phyloP scores from a whole-genome alignment of 2,113 vertebrate species.

The Nycticryphes semicollaris region DNA sequence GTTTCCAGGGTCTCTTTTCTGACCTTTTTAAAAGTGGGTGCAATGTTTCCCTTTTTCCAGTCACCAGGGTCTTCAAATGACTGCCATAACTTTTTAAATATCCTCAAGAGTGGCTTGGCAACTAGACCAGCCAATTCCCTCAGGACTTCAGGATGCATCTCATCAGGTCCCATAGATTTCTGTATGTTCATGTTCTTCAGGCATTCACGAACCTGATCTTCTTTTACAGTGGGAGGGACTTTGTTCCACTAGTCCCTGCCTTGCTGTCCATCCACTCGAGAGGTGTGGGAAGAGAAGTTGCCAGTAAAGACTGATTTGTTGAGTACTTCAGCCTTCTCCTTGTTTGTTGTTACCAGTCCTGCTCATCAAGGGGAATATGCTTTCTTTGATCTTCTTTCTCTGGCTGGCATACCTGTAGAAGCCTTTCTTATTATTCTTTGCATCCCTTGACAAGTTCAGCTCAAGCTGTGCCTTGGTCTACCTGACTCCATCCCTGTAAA shows the following conservation, averaged over 20 bases:
- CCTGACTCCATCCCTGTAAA: background rate
- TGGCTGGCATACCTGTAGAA: background rate
- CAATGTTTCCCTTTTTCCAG: background rate
- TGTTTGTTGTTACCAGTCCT: background rate
- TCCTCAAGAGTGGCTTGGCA: background rate
- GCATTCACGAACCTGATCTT: background rate
- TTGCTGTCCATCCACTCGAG: background rate
- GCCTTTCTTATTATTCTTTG: background rate
- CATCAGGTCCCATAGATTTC: background rate
- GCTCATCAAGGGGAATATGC: background rate
- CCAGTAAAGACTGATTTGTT: background rate
- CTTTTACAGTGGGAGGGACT: background rate
- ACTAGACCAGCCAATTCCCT: background rate
- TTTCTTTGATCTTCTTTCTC: background rate
- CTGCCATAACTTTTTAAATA: background rate
- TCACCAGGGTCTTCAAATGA: background rate
- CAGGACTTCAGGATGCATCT: background rate
- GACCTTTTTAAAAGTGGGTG: background rate
- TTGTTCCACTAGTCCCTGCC: background rate
- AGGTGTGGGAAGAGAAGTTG: background rate
- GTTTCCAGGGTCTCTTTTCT: background rate
- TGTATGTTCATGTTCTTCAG: background rate
- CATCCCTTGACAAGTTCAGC: background rate
- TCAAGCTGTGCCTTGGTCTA: background rate
- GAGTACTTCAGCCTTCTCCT: background rate